Base-by-base conservation (phyloP, 2,113 vertebrate species). In the Sterrhoptilus dennistouni region DNA sequence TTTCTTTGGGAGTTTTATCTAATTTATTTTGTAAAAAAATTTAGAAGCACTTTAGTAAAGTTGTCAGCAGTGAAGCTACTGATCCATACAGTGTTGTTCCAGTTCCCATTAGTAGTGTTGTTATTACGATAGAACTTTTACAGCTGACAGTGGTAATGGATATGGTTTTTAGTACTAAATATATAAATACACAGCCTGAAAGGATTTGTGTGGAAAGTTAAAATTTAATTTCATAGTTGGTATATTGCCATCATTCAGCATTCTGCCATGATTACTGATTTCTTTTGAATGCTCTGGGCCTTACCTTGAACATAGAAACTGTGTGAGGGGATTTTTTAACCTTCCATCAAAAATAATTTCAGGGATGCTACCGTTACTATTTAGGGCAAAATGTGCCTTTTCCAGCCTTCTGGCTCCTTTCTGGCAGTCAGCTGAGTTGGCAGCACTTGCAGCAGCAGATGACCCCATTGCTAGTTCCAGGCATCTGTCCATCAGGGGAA, bases 141-240 rank as follows among this genome's bases (percentile, higher is more conserved):
- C 71, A 93, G 68, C 69, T 96, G 69, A 95, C 77, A 95, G 17
- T 83, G 85, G 79, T 82, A 61, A 60, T n/a, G 72, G 90, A 63
- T 85, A 42, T 94, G 95, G 81, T 80, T 97, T 97, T 93, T 87
- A 94, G 97, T 96, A 89, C 76, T 83, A 71, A 89, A 77, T 70
- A 33, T 74, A 88, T 97, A 93, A 94, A 93, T 92, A 86, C 10
- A 59, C 86, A 94, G 88, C 68, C 87, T 94, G 76, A 91, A 96
- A 93, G 61, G 71, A 90, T 96, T 95, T 88, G 83, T 78, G 60
- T 87, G 49, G 80, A 86, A 95, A 97, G 89, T 95, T 95, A 57
- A 72, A 92, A 74, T 94, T 83, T 89, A 66, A 90, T 95, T 97
- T 96, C 70, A 66, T 54, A 93, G 35, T 89, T 95, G 88, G 86